These are phyloP conservation scores for Poecilia picta DNA, from an alignment of 2,797 vertebrate genomes.

Conservation along the genomic window DNA sequence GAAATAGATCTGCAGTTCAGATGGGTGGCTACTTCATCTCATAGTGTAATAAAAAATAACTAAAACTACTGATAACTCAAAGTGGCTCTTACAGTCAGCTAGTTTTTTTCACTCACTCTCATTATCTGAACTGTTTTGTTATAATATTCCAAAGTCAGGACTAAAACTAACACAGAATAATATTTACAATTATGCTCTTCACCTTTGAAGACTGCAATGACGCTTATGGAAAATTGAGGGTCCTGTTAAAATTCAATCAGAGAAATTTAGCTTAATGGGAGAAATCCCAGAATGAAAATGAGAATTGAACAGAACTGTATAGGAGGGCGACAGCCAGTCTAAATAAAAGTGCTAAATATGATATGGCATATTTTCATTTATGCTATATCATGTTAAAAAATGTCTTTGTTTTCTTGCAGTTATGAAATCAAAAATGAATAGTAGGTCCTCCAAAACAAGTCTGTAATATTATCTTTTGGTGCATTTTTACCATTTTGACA, in stretches of 20 bases:
- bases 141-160: background rate
- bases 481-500: background rate
- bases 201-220: background rate
- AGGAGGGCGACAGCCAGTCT: too few species aligned
- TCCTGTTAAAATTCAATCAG: too few species aligned
- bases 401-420: background rate
- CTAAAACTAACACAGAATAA: background rate
- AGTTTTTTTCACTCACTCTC: background rate
- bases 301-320: too few species aligned
- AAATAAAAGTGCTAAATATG: too few species aligned
- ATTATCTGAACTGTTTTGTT: background rate
- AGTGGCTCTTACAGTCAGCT: background rate
- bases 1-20: slow-evolving; percentile 28
- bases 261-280: too few species aligned
- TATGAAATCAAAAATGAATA: background rate
- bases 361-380: background rate
- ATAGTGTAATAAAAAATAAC: background rate
- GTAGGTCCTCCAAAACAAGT: background rate
- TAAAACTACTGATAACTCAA: background rate
- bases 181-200: background rate
- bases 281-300: too few species aligned
- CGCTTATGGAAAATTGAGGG: too few species aligned
- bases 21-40: background rate
- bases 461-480: background rate
- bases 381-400: background rate